These are phyloP conservation scores for Poecile montanus DNA, from an alignment of 2,797 vertebrate species.

Conservation along the genomic window DNA sequence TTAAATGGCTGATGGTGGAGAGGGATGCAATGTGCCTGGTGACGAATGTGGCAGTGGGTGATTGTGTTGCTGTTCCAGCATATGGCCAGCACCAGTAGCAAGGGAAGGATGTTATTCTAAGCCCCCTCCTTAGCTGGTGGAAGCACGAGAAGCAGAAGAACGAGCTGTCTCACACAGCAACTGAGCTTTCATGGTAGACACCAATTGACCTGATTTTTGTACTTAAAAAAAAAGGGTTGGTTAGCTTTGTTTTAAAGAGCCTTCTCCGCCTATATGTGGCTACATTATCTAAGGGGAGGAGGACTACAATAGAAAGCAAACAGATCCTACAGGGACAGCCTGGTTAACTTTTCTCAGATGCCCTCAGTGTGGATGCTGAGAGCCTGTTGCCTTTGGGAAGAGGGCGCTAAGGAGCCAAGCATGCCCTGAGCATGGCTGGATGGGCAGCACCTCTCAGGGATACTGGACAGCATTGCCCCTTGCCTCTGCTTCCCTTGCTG, in stretches of 20 bases:
- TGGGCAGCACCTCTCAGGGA: not conserved
- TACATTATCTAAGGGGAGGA: not conserved
- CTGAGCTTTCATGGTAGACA: not conserved
- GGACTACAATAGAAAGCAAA: not conserved
- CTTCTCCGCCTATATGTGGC: not conserved
- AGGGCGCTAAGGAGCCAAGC: not conserved
- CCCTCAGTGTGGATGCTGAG: not conserved
- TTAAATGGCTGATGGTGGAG: not conserved
- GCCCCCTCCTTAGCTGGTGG: not conserved
- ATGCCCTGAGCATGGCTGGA: not conserved
- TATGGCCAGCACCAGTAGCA: not conserved
- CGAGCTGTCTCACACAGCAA: not conserved
- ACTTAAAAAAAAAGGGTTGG: not conserved
- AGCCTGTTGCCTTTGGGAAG: not conserved
- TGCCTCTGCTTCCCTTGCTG: not conserved
- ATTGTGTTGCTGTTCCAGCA: not conserved
- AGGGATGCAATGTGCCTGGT: not conserved
- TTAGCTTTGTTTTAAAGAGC: not conserved
- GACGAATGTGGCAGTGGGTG: not conserved
- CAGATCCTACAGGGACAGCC: not conserved
- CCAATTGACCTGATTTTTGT: not conserved
- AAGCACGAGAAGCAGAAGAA: not conserved
- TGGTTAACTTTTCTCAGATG: not conserved
- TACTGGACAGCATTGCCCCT: not conserved
- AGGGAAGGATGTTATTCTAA: constrained; percentile 33